Conservation (phyloP, 1,140 invertebrate genomes). For the Oryctes rhinoceros region DNA sequence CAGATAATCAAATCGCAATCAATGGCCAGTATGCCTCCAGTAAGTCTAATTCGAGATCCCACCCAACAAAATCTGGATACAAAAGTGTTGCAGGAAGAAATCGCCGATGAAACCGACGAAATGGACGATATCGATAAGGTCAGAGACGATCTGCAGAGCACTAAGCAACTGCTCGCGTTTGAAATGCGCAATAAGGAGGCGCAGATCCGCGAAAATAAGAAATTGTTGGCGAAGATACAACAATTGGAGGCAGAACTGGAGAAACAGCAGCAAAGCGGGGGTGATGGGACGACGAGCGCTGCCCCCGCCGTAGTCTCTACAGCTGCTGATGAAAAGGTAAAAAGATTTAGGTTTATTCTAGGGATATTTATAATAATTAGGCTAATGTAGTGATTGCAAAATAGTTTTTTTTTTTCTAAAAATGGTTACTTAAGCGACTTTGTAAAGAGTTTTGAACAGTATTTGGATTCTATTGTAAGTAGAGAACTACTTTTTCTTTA, state of each 20-base stretch:
- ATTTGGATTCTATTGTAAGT: constrained; percentile 18
- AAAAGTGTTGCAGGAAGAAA: constrained; percentile 54
- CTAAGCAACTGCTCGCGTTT: constrained; percentile 87
- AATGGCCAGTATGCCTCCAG: constrained; percentile 64
- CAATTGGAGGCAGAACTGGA: constrained; percentile 82
- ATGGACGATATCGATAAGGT: constrained; percentile 90
- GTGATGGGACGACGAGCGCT: constrained; percentile 54
- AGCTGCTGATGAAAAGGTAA: constrained; percentile 58
- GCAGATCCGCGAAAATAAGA: constrained; percentile 85
- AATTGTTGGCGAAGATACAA: constrained; percentile 77
- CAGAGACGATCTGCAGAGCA: constrained; percentile 89
- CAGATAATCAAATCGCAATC: constrained; percentile 83
- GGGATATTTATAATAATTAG: neutral
- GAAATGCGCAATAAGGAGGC: constrained; percentile 88
- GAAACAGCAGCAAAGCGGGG: constrained; percentile 63
- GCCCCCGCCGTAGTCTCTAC: neutral
- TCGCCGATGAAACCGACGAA: constrained; percentile 75
- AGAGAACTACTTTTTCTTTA: constrained; percentile 3
- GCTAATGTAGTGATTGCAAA: no score
- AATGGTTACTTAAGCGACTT: neutral
- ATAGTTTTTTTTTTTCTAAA: neutral
- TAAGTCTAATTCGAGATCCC: constrained; percentile 47
- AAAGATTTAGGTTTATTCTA: neutral
- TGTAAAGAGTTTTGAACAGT: constrained; percentile 12
- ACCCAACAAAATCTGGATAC: constrained; percentile 38